These are phyloP conservation scores for Drosophila bipectinata DNA, from an alignment of 1,140 invertebrate genomes.

Conservation along the genomic window DNA sequence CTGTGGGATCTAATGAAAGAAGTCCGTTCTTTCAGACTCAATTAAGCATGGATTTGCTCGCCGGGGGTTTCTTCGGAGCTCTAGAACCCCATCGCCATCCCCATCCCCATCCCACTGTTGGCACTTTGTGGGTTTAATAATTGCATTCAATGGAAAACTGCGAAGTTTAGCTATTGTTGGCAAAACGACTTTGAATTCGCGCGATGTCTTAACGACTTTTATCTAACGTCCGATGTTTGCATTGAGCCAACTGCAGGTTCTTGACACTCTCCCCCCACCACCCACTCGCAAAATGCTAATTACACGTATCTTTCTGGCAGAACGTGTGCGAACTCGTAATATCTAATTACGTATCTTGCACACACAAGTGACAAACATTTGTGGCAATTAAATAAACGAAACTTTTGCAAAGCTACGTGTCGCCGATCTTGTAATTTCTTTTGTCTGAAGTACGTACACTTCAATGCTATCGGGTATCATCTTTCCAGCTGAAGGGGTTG, in stretches of 20 bases:
- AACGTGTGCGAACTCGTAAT: constrained; percentile 58
- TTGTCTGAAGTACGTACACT: constrained; percentile 2
- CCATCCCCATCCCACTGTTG: constrained; percentile 9
- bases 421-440: constrained; percentile 36
- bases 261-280: constrained; percentile 21
- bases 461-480: constrained; percentile 46
- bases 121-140: constrained; percentile 36
- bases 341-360: constrained; percentile 66
- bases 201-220: constrained; percentile 43
- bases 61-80: neutral
- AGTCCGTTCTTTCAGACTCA: constrained; percentile 29
- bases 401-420: constrained; percentile 58
- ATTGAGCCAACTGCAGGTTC: constrained; percentile 40
- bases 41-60: constrained; percentile 36
- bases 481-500: constrained; percentile 39
- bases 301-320: constrained; percentile 53
- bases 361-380: constrained; percentile 67
- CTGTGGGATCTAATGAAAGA: constrained; percentile 30
- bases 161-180: constrained; percentile 42
- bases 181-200: constrained; percentile 3
- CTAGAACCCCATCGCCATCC: neutral
- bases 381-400: constrained; percentile 65
- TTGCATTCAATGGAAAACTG: constrained; percentile 40
- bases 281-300: constrained; percentile 39
- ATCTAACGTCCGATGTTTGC: constrained; percentile 40